These are phyloP conservation scores for Hozukius guyotensis DNA, from an alignment of 2,797 vertebrate genomes.

Conservation along the genomic window DNA sequence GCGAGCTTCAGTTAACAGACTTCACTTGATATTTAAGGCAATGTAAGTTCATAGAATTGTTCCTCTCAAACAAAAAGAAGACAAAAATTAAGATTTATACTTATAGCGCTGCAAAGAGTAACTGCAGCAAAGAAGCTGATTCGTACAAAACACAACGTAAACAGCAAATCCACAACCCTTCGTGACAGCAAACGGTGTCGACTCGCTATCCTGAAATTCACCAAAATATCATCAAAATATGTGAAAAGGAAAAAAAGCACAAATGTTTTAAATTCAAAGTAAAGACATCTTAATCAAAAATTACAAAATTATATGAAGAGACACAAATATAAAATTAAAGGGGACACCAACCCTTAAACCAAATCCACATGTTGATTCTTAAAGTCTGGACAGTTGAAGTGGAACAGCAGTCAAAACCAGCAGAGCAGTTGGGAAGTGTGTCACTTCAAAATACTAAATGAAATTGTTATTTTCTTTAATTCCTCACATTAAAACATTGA, in stretches of 20 bases:
- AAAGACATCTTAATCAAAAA: background rate
- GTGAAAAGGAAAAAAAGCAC: background rate
- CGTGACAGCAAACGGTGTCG: background rate
- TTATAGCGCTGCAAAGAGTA: background rate
- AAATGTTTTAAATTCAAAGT: background rate
- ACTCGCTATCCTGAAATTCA: background rate
- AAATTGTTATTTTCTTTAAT: no score
- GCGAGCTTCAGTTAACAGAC: slow-evolving; percentile 66
- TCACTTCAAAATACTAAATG: no score
- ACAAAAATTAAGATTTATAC: background rate
- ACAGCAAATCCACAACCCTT: background rate
- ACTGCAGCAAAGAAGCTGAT: background rate
- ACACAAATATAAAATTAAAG: slow-evolving; percentile 37
- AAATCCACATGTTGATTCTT: slow-evolving; percentile 2
- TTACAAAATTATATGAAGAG: background rate
- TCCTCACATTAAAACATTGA: no score
- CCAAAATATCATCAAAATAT: background rate
- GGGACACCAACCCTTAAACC: slow-evolving; percentile 43
- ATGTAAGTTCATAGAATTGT: slow-evolving; percentile 65
- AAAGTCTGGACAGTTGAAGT: background rate
- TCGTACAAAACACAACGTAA: slow-evolving; percentile 1
- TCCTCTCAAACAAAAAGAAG: slow-evolving; percentile 33
- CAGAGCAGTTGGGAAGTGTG: background rate
- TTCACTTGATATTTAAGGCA: slow-evolving; percentile 81
- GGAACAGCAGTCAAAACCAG: background rate